phyloP scores from a whole-genome alignment of 2,113 vertebrate species.

The Daphoenositta chrysoptera region DNA sequence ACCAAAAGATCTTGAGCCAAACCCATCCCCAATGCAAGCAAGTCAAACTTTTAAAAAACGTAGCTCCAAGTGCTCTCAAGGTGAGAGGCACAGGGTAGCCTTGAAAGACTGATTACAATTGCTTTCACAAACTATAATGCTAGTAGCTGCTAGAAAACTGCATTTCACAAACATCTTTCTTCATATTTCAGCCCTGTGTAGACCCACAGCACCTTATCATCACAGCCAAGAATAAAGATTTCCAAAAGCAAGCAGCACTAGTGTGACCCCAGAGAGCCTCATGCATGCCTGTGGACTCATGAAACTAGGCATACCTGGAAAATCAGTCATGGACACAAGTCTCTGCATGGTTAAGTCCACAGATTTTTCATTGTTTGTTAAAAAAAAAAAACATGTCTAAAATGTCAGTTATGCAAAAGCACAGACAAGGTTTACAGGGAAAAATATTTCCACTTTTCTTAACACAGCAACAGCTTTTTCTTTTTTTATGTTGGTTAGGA shows the following conservation, averaged over 20 bases:
- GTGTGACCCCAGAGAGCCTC: neutral
- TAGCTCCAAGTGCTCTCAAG: neutral
- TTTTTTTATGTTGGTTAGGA: neutral
- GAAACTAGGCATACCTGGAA: neutral
- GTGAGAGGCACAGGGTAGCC: neutral
- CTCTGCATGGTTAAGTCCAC: neutral
- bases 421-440: neutral
- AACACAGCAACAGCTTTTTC: neutral
- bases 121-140: neutral
- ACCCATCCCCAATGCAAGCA: neutral
- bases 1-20: neutral
- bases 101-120: neutral
- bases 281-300: fast-evolving
- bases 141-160: neutral
- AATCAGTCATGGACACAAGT: neutral
- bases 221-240: neutral
- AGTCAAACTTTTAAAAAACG: neutral
- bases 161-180: neutral
- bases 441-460: neutral
- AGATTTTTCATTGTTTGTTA: neutral
- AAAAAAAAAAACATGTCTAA: neutral
- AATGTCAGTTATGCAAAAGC: neutral
- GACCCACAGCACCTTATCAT: neutral
- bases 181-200: neutral
- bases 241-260: neutral